These are phyloP conservation scores for Eubucco bourcierii DNA, from an alignment of 2,113 vertebrate species.

Conservation along the genomic window DNA sequence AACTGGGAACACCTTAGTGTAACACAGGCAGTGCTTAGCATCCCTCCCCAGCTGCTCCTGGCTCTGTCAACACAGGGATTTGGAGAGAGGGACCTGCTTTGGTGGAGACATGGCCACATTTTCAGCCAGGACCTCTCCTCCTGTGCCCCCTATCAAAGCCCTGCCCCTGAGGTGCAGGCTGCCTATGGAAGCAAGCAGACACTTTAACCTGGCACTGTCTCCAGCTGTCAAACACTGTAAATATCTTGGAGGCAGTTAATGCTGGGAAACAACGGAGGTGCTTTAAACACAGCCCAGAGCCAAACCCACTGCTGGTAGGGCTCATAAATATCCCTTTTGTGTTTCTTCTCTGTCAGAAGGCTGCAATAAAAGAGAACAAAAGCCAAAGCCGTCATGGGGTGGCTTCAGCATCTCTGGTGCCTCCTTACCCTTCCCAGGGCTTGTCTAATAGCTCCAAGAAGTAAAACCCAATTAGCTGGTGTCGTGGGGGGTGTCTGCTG, in stretches of 20 bases:
- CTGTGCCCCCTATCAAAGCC: background rate
- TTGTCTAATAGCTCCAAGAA: background rate
- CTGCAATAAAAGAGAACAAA: background rate
- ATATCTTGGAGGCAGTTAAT: constrained; percentile 24
- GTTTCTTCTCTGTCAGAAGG: background rate
- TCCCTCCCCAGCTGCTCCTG: background rate
- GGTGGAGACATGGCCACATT: background rate
- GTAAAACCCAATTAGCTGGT: background rate
- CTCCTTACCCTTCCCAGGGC: background rate
- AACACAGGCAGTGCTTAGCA: accelerated
- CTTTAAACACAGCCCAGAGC: constrained; percentile 42
- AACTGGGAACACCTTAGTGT: background rate
- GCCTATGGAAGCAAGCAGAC: background rate
- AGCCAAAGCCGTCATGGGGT: background rate
- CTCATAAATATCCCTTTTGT: constrained; percentile 47
- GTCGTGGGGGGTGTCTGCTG: background rate
- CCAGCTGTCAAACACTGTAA: constrained; percentile 39
- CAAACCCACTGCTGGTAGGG: background rate
- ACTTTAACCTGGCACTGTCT: constrained; percentile 5
- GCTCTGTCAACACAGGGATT: accelerated
- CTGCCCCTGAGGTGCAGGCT: background rate
- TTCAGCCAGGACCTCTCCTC: background rate
- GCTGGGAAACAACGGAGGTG: background rate
- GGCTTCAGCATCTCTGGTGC: background rate
- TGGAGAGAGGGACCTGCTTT: background rate